phyloP scores from a whole-genome alignment of 1,140 invertebrate species.

The Trichoplusia ni region DNA sequence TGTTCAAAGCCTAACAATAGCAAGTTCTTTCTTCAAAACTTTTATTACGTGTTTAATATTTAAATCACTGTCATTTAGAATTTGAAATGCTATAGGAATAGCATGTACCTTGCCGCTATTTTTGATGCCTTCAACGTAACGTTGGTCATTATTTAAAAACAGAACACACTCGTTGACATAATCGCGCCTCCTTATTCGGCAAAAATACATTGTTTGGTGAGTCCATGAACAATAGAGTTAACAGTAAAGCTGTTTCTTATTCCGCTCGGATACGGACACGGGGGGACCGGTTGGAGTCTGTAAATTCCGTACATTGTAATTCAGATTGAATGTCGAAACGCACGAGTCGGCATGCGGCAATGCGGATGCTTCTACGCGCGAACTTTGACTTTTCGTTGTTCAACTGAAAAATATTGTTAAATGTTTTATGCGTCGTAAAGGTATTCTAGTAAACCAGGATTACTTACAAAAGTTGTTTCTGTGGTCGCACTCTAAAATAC shows the following conservation, averaged over 20 bases:
- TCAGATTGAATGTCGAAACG: constrained; percentile 77
- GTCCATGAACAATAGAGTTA: constrained; percentile 75
- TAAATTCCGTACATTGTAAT: constrained; percentile 79
- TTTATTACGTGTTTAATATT: constrained; percentile 22
- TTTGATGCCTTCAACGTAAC: constrained; percentile 49
- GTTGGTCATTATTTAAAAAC: constrained; percentile 76
- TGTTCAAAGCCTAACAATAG: not conserved
- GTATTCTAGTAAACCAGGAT: no score
- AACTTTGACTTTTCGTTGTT: constrained; percentile 16
- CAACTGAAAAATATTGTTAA: not conserved
- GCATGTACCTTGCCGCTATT: constrained; percentile 57
- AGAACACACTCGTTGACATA: constrained; percentile 78
- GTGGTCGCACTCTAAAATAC: no score
- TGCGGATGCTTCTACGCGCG: constrained; percentile 59
- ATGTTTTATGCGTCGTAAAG: no score
- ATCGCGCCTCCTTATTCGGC: constrained; percentile 75
- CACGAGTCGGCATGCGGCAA: constrained; percentile 75
- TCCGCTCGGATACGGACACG: constrained; percentile 78
- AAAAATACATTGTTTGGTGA: constrained; percentile 77
- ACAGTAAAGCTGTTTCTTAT: constrained; percentile 79
- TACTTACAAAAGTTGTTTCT: no score
- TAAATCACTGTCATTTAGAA: constrained; percentile 40
- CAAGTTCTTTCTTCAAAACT: constrained; percentile 8
- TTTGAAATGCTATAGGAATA: constrained; percentile 65
- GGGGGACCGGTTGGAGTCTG: constrained; percentile 62